Base-by-base conservation (phyloP, 2,797 vertebrate species). In the Rhyacichthys aspro region DNA sequence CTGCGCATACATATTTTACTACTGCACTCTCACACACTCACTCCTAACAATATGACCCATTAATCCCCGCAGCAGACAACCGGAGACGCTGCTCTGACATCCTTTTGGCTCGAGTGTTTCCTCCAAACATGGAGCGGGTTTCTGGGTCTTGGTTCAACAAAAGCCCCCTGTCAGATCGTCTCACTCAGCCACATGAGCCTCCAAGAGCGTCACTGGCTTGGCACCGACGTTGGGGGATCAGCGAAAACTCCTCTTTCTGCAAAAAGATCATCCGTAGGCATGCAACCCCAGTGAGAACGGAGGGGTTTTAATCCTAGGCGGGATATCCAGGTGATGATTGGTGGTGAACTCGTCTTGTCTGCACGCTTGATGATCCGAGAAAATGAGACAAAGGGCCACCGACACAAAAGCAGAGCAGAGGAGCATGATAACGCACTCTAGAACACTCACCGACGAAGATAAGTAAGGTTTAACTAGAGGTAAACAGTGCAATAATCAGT, bases 71-170 rank as follows among this genome's bases (percentile, higher is more conserved):
- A 72, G 81, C 85, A 90, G 88, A 90, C 88, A 84, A 88, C 79
- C 81, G 79, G 87, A 88, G 86, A 91, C 82, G 63, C 74, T 88
- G 76, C 80, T 79, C 80, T 89, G 89, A 90, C 80, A 85, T 83
- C 74, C 82, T 83, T 82, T 88, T 88, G 90, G 86, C 89, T 78
- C 37, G 77, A 84, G 74, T 65, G 76, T 70, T 87, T 86, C 74
- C 78, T 84, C 83, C 76, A 79, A 82, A 91, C 82, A 81, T 67
- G 58, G 81, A 86, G 86, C 88, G 10, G 37, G 37, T 5, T 87
- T 79, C 78, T 86, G 79, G 79, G 82, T 75, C 85, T 85, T 74
- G 86, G 83, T 85, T 89, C 90, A 88, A 90, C 89, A 91, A 91
- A 89, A 85, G 81, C 84, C 82, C 10, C 83, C 85, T 84, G 88